phyloP scores from a whole-genome alignment of 2,113 vertebrate species.

The Semicossyphus pulcher region DNA sequence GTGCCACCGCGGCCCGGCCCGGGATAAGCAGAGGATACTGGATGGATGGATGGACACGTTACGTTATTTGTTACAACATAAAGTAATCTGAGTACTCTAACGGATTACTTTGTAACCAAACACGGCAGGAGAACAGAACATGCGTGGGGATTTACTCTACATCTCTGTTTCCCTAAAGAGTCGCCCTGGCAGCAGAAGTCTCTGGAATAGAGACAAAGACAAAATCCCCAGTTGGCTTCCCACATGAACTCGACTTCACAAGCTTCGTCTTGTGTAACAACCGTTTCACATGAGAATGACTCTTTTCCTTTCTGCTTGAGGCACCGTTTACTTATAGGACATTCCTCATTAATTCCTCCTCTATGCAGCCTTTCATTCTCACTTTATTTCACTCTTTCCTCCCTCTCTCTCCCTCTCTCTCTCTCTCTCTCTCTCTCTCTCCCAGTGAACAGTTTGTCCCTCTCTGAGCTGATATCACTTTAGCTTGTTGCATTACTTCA shows the following conservation, averaged over 20 bases:
- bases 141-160: too few species aligned
- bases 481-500: constrained; percentile 35
- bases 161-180: neutral
- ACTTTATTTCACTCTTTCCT: neutral
- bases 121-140: too few species aligned
- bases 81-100: too few species aligned
- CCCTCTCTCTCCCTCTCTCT: neutral
- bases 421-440: neutral
- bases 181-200: neutral
- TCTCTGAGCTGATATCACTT: constrained; percentile 37
- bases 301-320: too few species aligned
- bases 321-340: neutral
- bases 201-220: neutral
- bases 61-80: too few species aligned
- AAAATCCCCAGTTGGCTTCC: constrained; percentile 5
- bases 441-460: constrained; percentile 6
- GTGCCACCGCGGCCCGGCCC: too few species aligned
- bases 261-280: neutral
- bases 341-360: neutral
- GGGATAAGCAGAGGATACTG: too few species aligned
- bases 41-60: too few species aligned
- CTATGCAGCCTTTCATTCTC: neutral
- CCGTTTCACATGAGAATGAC: too few species aligned
- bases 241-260: neutral
- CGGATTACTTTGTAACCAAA: too few species aligned